These are phyloP conservation scores for Eupithecia abbreviata DNA, from an alignment of 2,888 invertebrate genomes.

Conservation along the genomic window DNA sequence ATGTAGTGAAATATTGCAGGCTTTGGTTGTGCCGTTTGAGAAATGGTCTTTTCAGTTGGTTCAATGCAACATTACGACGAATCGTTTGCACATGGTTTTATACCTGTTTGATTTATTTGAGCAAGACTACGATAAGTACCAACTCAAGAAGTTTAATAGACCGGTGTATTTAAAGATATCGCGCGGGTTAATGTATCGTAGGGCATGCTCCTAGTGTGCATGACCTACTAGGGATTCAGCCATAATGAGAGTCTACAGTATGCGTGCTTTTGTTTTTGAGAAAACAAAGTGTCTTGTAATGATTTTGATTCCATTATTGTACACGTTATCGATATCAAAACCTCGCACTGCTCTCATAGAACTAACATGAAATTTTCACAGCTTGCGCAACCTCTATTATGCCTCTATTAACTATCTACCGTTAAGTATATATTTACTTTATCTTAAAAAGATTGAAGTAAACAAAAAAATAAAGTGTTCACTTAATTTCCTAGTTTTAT, in stretches of 20 bases:
- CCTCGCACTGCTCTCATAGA: not conserved
- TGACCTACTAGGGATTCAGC: not conserved
- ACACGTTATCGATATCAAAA: not conserved
- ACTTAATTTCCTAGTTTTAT: too few species aligned
- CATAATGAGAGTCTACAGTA: not conserved
- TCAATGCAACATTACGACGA: slow-evolving; percentile 4
- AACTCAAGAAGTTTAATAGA: not conserved
- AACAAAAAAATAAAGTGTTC: too few species aligned
- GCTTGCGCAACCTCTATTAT: not conserved
- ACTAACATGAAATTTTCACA: not conserved
- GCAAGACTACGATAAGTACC: not conserved
- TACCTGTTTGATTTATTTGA: not conserved
- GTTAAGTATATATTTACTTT: too few species aligned
- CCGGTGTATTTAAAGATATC: not conserved
- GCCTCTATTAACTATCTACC: too few species aligned
- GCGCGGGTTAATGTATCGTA: not conserved
- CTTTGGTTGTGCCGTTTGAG: slow-evolving; percentile 22
- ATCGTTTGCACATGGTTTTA: not conserved
- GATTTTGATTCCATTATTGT: not conserved
- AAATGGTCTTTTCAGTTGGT: slow-evolving; percentile 13
- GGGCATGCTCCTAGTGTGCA: not conserved
- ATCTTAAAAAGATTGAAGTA: too few species aligned
- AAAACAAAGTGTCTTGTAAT: not conserved
- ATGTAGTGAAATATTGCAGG: slow-evolving; percentile 35
- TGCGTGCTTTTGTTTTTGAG: not conserved